Conservation (phyloP, 2,113 vertebrate genomes). For the Antennarius striatus region DNA sequence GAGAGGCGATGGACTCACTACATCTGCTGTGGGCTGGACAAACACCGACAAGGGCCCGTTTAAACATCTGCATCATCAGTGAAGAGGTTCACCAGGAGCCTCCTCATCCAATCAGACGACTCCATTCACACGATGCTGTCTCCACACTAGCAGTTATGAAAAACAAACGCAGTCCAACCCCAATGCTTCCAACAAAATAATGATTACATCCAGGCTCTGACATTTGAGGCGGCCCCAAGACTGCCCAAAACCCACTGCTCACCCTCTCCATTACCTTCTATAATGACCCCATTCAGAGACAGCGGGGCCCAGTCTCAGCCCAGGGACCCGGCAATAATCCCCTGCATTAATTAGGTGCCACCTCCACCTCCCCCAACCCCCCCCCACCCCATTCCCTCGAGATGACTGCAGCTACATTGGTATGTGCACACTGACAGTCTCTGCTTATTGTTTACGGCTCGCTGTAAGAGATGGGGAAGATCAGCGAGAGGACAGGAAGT, state of each 20-base stretch:
- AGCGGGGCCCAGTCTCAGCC: slow-evolving; percentile 55
- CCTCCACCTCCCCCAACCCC: too few species aligned
- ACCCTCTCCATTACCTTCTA: slow-evolving; percentile 64
- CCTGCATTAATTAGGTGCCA: slow-evolving; percentile 72
- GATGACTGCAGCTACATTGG: slow-evolving; percentile 51
- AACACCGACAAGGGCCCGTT: background rate
- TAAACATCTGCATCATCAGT: slow-evolving; percentile 1
- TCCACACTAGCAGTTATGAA: slow-evolving; percentile 43
- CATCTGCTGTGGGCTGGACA: background rate
- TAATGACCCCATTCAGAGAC: slow-evolving; percentile 68
- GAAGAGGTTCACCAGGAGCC: background rate
- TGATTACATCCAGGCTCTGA: slow-evolving; percentile 65
- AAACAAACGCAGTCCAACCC: slow-evolving; percentile 60
- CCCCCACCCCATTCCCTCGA: slow-evolving; percentile 25
- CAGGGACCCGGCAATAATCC: slow-evolving; percentile 67
- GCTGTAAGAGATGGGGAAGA: slow-evolving; percentile 53
- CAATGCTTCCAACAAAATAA: slow-evolving; percentile 49
- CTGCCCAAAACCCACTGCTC: slow-evolving; percentile 65
- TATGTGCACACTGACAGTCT: slow-evolving; percentile 55
- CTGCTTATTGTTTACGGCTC: slow-evolving; percentile 66
- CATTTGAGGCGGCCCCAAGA: slow-evolving; percentile 62
- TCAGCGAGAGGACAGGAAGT: slow-evolving; percentile 18
- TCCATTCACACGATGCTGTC: slow-evolving; percentile 24
- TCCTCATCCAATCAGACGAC: slow-evolving; percentile 22
- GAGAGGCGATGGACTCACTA: background rate